phyloP scores from a whole-genome alignment of 2,888 invertebrate genomes.

The Carcina quercana region DNA sequence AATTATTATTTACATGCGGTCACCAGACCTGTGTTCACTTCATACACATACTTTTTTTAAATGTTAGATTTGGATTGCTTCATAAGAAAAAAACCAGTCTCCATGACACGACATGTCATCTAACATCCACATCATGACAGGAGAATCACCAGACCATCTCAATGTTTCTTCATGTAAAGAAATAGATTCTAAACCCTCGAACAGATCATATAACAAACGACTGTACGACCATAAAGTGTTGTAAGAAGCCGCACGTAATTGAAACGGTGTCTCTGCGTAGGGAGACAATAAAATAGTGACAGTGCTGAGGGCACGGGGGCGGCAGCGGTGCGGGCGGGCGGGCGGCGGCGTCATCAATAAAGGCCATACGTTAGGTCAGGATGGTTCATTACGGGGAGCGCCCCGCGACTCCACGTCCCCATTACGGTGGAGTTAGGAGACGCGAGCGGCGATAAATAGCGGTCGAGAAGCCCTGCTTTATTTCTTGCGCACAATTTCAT shows the following conservation, averaged over 20 bases:
- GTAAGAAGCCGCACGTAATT: conserved; percentile 53
- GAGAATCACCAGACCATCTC: too few species aligned
- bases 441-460: conserved; percentile 65
- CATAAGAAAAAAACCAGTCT: too few species aligned
- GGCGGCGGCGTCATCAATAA: conserved; percentile 63
- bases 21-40: too few species aligned
- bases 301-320: conserved; percentile 28
- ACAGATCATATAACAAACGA: conserved; percentile 21
- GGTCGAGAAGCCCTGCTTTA: conserved; percentile 62
- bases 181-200: background rate
- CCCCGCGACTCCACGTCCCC: conserved; percentile 58
- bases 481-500: conserved; percentile 71
- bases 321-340: conserved; percentile 21
- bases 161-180: too few species aligned
- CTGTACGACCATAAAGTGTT: conserved; percentile 44
- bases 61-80: too few species aligned
- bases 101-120: too few species aligned
- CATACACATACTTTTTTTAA: too few species aligned
- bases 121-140: too few species aligned
- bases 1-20: too few species aligned
- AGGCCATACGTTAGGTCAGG: conserved; percentile 61
- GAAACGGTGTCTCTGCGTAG: conserved; percentile 48
- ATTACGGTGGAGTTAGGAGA: conserved; percentile 67
- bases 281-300: conserved; percentile 51
- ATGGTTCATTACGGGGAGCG: conserved; percentile 65